Evolutionary conservation across 2,888 invertebrate species (phyloP).

Genomic region (Harmothoe impar): DNA sequence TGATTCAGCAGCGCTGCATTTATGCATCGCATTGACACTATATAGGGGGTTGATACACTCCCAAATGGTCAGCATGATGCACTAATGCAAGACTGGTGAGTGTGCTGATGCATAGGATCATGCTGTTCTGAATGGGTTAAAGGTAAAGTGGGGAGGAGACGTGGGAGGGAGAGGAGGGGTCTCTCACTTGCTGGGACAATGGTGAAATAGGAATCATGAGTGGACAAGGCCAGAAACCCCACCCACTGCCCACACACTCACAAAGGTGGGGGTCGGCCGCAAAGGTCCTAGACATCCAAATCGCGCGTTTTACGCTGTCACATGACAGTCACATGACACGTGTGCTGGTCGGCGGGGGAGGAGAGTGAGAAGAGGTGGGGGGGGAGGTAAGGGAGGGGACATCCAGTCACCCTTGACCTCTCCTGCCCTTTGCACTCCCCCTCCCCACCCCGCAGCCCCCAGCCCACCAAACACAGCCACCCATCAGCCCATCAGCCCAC

Average conservation of each 20-base stretch:
- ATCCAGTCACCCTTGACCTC: constrained; percentile 13
- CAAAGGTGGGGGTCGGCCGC: neutral
- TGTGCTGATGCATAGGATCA: no score
- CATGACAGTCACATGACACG: neutral
- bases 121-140: no score
- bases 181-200: neutral
- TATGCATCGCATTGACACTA: no score
- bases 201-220: neutral
- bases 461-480: neutral
- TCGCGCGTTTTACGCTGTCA: neutral
- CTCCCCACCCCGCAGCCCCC: neutral
- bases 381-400: neutral
- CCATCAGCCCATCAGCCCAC: neutral
- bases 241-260: neutral
- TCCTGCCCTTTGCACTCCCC: neutral
- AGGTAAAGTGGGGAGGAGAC: no score
- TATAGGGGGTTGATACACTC: no score
- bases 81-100: no score
- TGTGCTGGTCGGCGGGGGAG: neutral
- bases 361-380: neutral
- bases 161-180: no score
- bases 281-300: constrained; percentile 3
- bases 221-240: neutral
- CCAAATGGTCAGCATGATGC: no score
- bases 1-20: no score